phyloP scores from a whole-genome alignment of 2,113 vertebrate species.

The Hemichromis elongatus region DNA sequence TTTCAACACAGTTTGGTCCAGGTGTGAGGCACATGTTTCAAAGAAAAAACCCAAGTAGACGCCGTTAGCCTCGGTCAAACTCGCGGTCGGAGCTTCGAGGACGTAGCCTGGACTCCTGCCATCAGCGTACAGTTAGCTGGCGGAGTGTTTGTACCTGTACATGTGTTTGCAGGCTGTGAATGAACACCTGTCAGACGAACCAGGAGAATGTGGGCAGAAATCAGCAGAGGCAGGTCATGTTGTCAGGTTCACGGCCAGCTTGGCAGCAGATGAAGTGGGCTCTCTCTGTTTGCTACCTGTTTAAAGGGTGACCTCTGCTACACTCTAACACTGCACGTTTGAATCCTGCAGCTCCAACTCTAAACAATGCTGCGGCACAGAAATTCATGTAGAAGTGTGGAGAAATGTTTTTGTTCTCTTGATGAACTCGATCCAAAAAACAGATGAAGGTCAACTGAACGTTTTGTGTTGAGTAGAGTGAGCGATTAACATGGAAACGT shows the following conservation, averaged over 20 bases:
- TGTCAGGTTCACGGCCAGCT: neutral
- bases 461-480: neutral
- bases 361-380: too few species aligned
- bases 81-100: neutral
- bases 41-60: neutral
- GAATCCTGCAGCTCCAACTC: neutral
- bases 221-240: neutral
- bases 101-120: neutral
- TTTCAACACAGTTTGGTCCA: neutral
- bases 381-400: neutral
- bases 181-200: neutral
- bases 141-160: neutral
- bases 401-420: neutral
- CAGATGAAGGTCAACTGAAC: neutral
- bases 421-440: neutral
- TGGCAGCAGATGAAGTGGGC: neutral
- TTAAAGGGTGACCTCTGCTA: neutral
- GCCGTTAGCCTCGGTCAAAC: neutral
- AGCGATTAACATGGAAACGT: neutral
- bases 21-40: neutral
- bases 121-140: neutral
- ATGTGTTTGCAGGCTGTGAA: neutral
- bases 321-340: neutral
- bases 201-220: neutral
- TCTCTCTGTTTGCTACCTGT: neutral